A percentile compares a stretch with the other conserved stretches of the same genome.
These are phyloP conservation scores for Diachasmimorpha longicaudata DNA, from an alignment of 1,140 invertebrate genomes.

Conservation along the genomic window DNA sequence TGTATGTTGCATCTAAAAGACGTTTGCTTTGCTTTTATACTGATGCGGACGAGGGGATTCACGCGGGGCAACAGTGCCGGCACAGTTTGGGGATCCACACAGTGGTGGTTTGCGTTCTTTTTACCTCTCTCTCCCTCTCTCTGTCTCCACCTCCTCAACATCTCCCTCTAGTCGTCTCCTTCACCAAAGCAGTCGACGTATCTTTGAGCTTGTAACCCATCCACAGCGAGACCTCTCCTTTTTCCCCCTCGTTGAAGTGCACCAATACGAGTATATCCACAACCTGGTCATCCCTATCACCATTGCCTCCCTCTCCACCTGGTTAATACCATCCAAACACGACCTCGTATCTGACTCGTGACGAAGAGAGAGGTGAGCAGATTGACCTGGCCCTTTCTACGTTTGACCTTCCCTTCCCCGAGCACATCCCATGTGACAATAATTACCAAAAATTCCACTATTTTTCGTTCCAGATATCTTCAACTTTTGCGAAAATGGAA, in stretches of 20 bases:
- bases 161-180: constrained; percentile 19
- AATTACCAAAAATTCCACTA: too few species aligned
- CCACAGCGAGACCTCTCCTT: background rate
- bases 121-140: constrained; percentile 15
- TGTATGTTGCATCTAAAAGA: constrained; percentile 63
- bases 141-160: constrained; percentile 11
- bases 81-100: constrained; percentile 24
- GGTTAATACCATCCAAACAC: constrained; percentile 10
- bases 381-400: background rate
- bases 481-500: background rate
- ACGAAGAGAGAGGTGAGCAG: background rate
- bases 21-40: constrained; percentile 63
- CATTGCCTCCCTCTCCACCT: constrained; percentile 30
- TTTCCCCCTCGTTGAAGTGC: background rate
- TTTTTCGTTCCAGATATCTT: background rate
- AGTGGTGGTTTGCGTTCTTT: constrained; percentile 39
- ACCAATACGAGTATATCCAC: constrained; percentile 12
- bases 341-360: background rate
- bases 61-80: constrained; percentile 39
- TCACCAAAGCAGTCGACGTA: background rate
- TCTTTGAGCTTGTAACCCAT: background rate
- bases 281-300: constrained; percentile 30
- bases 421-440: background rate
- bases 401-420: background rate
- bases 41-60: constrained; percentile 55